Evolutionary conservation across 37 sponge, comb jelly and placozoan genomes (phyloP), one percentile per base, ranked within the genome.

Genomic region (Crambe crambe): DNA sequence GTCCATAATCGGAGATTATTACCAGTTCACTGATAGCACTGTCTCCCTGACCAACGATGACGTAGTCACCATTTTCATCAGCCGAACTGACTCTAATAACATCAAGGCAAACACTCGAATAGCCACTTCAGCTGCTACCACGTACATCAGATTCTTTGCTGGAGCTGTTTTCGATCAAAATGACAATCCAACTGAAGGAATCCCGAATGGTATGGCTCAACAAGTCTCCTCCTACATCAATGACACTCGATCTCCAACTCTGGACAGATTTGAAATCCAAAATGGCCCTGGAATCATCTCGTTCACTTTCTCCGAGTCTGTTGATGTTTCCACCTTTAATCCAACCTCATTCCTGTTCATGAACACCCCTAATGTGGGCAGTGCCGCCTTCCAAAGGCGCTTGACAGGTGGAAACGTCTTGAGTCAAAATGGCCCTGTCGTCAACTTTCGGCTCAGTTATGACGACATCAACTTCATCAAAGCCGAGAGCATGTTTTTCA

Each of bases 401-500:
- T 75, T 90, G n/a, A 94, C 82, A 78, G 88, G 88, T 37, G 95
- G 90, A 23, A 76, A 31, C 22, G 71, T 87, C 20, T 58, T 75
- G 21, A 61, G 38, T 65, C 37, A 4, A 0, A 83, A 87, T 73
- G 84, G 89, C 30, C 66, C 75, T 9, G 70, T 81, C 10, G 41
- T 94, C 26, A 34, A 57, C 18, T 62, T 87, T 30, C 76, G 67
- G 38, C 75, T 94, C 32, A 81, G 62, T 23, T 81, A 47, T 56
- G 83, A 85, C 2, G 95, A 95, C 66, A 58, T 92, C 27, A 95
- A 91, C 43, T 65, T 64, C 70, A 88, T 95, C 73, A 95, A 95
- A 66, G 73, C 89, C 32, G 84, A 80, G 40, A 84, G 80, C 21
- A 76, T 82, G 58, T 89, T 92, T 70, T 86, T 88, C 74, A 89